Conservation (phyloP, 2,888 invertebrate species). For the Lutraria lutraria region DNA sequence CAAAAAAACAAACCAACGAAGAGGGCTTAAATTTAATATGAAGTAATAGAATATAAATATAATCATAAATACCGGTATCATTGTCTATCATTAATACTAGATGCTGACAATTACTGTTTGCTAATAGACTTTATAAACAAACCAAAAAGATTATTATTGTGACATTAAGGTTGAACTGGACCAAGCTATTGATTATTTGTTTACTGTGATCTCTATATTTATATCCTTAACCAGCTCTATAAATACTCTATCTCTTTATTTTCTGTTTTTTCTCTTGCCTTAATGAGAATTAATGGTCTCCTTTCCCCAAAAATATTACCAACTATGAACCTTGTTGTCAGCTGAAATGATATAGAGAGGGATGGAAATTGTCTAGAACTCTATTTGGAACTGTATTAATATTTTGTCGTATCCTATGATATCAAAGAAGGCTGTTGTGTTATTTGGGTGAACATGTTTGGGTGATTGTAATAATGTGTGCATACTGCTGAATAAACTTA, state of each 20-base stretch:
- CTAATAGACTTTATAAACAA: too few species aligned
- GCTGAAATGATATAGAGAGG: neutral
- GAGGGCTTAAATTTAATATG: too few species aligned
- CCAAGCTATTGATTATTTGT: constrained; percentile 13
- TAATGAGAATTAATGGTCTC: constrained; percentile 20
- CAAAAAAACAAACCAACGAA: too few species aligned
- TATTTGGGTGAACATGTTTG: neutral
- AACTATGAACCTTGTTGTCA: constrained; percentile 3
- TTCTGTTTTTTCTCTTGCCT: neutral
- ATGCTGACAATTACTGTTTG: too few species aligned
- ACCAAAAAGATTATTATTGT: too few species aligned
- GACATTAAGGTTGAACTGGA: neutral
- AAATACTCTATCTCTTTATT: neutral
- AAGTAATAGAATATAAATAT: too few species aligned
- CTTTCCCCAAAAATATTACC: constrained; percentile 6
- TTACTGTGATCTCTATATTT: neutral
- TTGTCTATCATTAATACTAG: too few species aligned
- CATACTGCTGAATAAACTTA: neutral
- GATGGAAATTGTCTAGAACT: neutral
- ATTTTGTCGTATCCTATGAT: neutral
- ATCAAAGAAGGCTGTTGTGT: neutral
- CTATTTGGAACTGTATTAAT: neutral
- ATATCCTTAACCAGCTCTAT: neutral
- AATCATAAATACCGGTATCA: too few species aligned
- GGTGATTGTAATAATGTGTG: neutral